phyloP scores from a whole-genome alignment of 2,797 vertebrate species.

The Acanthurus tractus region DNA sequence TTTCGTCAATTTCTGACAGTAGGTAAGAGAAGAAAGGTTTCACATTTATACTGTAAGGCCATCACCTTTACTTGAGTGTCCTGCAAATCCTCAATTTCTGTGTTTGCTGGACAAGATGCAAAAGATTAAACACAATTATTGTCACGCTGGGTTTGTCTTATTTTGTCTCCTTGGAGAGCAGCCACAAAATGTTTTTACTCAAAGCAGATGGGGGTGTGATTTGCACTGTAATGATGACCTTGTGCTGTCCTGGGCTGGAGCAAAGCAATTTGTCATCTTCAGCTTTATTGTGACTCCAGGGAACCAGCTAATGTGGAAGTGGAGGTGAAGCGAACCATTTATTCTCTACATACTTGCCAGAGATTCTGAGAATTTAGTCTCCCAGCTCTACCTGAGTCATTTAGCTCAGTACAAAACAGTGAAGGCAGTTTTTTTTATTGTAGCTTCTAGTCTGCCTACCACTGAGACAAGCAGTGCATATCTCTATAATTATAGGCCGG shows the following conservation, averaged over 20 bases:
- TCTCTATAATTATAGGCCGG: slow-evolving; percentile 27
- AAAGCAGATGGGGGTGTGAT: slow-evolving; percentile 64
- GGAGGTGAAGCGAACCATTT: slow-evolving; percentile 51
- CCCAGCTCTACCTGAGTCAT: slow-evolving; percentile 28
- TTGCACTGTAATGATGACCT: slow-evolving; percentile 69
- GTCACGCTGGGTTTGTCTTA: slow-evolving; percentile 42
- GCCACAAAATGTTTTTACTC: slow-evolving; percentile 51
- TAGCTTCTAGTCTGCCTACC: slow-evolving; percentile 9
- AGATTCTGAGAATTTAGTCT: slow-evolving; percentile 22
- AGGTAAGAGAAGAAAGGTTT: slow-evolving; percentile 1
- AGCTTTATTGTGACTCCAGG: slow-evolving; percentile 65
- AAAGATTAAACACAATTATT: slow-evolving; percentile 47
- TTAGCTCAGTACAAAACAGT: slow-evolving; percentile 29
- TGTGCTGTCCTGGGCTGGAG: slow-evolving; percentile 59
- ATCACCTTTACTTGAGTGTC: slow-evolving; percentile 24
- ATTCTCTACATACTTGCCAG: slow-evolving; percentile 31
- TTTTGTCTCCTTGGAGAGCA: slow-evolving; percentile 55
- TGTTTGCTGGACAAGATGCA: slow-evolving; percentile 41
- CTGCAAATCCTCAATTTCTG: slow-evolving; percentile 45
- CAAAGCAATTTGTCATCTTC: slow-evolving; percentile 67
- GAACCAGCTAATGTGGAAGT: slow-evolving; percentile 58
- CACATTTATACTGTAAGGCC: slow-evolving; percentile 22
- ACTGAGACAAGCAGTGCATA: slow-evolving; percentile 27
- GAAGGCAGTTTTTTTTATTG: slow-evolving; percentile 13
- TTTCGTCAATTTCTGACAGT: background rate